Base-by-base conservation (phyloP, 2,888 invertebrate genomes). In the Andrena bucephala region DNA sequence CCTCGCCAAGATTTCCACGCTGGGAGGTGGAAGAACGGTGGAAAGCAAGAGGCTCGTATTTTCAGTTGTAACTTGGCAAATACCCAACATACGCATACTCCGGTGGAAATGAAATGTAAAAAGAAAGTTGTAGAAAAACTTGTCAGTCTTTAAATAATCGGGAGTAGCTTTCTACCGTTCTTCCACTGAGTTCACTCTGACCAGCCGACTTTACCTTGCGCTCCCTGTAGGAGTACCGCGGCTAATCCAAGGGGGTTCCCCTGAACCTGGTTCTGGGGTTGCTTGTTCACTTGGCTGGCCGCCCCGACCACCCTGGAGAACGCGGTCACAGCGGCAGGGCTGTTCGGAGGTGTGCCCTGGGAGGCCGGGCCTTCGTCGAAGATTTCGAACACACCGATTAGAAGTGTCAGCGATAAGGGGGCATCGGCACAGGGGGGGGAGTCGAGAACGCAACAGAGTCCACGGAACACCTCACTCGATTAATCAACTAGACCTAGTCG, bases 211-310 rank as follows among this genome's bases (percentile, higher is more conserved):
- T 93, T 94, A 94, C 94, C 94, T 94, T 94, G 94, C 77, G 94
- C 94, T 84, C 94, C 94, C 89, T 94, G 94, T 69, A 94, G 92
- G 79, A 94, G 92, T 65, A 94, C 94, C 81, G 94, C 94, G 89
- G 94, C 93, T 84, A 94, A 88, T 88, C 93, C 92, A 83, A 93
- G 92, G 79, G 94, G 92, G 90, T 91, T 93, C 66, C 91, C 90
- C 63, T 87, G 87, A 57, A 83, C 48, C 73, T 85, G 87, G 77
- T 84, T 87, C 63, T 79, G 83, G 63, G 76, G 66, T 73, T 87
- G 87, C 72, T 83, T 87, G 86, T 78, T 86, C 76, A 76, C 59
- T 70, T 83, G 77, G 74, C 73, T 90, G 77, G 92, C 92, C 60
- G 92, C 92, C 63, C 92, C 92, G 76, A 93, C 90, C 63, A 90